phyloP scores from a whole-genome alignment of 2,113 vertebrate genomes.

The Mixornis gularis region DNA sequence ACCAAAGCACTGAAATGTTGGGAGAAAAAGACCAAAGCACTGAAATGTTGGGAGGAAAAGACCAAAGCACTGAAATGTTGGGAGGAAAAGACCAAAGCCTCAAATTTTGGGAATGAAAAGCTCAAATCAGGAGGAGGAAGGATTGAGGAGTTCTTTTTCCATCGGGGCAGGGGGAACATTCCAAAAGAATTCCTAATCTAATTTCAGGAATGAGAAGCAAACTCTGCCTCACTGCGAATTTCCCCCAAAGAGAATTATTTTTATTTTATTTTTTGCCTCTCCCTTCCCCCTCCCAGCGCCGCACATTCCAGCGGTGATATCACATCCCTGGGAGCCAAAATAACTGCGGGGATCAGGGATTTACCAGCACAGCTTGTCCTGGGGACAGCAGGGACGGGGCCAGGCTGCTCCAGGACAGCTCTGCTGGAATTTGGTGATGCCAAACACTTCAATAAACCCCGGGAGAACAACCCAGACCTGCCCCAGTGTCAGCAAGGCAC shows the following conservation, averaged over 20 bases:
- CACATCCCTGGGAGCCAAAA: background rate
- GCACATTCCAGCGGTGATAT: slow-evolving; percentile 23
- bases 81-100: background rate
- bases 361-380: background rate
- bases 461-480: fast-evolving
- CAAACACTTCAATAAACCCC: fast-evolving
- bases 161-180: background rate
- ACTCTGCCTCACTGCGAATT: no score
- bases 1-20: no score
- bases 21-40: no score
- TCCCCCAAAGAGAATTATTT: no score
- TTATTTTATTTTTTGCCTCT: background rate
- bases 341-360: background rate
- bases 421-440: fast-evolving
- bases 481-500: fast-evolving
- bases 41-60: no score
- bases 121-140: background rate
- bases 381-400: no score
- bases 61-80: no score
- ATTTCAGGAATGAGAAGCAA: no score
- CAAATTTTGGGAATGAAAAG: background rate
- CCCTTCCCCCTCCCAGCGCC: background rate
- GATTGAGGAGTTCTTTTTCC: background rate
- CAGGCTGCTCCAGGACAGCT: background rate
- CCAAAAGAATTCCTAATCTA: background rate